Conservation (phyloP, 2,888 invertebrate genomes). For the Patella pellucida region DNA sequence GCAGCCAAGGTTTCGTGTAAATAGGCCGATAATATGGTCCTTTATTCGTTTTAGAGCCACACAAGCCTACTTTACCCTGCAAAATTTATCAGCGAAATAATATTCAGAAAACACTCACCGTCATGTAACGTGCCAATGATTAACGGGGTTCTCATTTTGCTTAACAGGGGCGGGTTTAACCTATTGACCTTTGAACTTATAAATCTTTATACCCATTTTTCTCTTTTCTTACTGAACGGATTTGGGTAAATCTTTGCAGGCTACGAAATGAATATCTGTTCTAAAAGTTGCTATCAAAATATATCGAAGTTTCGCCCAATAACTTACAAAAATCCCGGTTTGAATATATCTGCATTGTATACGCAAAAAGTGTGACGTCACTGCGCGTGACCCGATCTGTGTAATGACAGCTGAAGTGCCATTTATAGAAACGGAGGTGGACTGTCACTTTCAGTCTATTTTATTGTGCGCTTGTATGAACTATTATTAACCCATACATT, state of each 20-base stretch:
- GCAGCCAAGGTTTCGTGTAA: conserved; percentile 34
- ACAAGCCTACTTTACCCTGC: conserved; percentile 66
- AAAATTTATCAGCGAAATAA: conserved; percentile 74
- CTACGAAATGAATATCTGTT: too few relatives aligned
- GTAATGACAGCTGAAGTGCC: conserved; percentile 24
- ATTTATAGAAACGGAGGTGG: conserved; percentile 27
- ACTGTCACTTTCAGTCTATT: not conserved
- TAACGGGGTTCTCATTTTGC: conserved; percentile 69
- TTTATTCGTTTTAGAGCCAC: conserved; percentile 35
- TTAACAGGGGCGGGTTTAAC: conserved; percentile 65
- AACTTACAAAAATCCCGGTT: too few relatives aligned
- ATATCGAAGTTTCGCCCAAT: too few relatives aligned
- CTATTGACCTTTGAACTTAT: conserved; percentile 66
- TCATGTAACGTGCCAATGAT: conserved; percentile 72
- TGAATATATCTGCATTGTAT: conserved; percentile 7
- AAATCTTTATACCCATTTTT: not conserved
- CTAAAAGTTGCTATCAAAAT: too few relatives aligned
- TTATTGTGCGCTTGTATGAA: too few relatives aligned
- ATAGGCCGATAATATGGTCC: conserved; percentile 33
- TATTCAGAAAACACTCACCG: conserved; percentile 75
- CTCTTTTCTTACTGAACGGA: not conserved
- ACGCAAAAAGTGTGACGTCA: conserved; percentile 28
- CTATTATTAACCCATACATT: too few relatives aligned
- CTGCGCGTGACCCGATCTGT: conserved; percentile 24
- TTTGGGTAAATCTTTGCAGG: not conserved